Base-by-base conservation (phyloP, 2,797 vertebrate genomes). In the Rhynchonycteris naso region DNA sequence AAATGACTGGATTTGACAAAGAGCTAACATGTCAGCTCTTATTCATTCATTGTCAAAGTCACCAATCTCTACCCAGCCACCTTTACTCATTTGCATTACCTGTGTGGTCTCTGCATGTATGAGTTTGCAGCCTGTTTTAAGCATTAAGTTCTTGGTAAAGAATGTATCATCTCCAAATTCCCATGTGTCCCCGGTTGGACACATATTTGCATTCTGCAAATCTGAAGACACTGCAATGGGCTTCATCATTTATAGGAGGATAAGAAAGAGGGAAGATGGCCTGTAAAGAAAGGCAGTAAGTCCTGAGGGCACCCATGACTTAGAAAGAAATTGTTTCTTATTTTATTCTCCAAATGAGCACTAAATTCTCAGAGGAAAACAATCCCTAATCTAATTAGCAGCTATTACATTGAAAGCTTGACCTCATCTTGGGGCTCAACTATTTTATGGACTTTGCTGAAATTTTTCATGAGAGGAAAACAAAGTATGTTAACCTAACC, bases 291-390 rank as follows among this genome's bases (percentile, higher is more conserved):
- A 50, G 2, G 7, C 4, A 3, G 22, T 72, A 3, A 52, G 4
- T 35, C 47, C 21, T 78, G 21, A 52, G 26, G 26, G 2, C 1
- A 79, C 15, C 7, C 35, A 30, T 56, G 14, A 61, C 38, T 65
- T 88, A 68, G 66, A 11, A 89, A 93, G 56, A 87, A 79, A 61
- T 7, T 14, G 5, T 59, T 65, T 66, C n/a, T 71, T 50, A 83
- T 66, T 89, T 94, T 69, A 83, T 87, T 88, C 58, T 84, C 79
- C 78, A 91, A 1, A 59, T 95, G 69, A 96, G 50, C 92, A 58
- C 22, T 90, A 35, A 50, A 13, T 84, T 84, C 58, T 71, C 22
- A 69, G 38, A 22, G 6, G 4, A 38, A 28, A 9, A 52, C 11
- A 8, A n/a, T 58, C 6, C 18, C 54, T 82, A 87, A 50, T 63